Conservation (phyloP, 2,888 invertebrate species). For the Stratiomys singularior region DNA sequence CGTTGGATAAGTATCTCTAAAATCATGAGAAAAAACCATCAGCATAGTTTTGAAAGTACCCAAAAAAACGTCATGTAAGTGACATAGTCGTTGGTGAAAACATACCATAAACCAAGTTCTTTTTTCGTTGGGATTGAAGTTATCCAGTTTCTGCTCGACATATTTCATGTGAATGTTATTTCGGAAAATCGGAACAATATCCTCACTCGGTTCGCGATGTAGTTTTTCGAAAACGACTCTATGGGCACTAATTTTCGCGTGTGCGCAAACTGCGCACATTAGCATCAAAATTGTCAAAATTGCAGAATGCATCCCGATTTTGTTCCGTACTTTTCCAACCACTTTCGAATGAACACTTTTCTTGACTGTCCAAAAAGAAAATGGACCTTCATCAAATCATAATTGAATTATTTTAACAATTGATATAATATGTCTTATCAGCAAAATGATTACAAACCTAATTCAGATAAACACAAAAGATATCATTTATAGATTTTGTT, state of each 20-base stretch:
- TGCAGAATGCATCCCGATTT: background rate
- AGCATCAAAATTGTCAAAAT: background rate
- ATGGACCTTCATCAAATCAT: background rate
- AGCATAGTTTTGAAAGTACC: background rate
- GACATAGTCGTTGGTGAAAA: background rate
- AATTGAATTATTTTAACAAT: too few relatives aligned
- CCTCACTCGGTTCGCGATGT: constrained; percentile 65
- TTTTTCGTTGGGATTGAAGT: constrained; percentile 68
- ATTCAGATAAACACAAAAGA: too few relatives aligned
- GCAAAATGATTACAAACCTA: too few relatives aligned
- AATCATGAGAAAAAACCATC: background rate
- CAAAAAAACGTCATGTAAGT: background rate
- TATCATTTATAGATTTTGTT: too few relatives aligned
- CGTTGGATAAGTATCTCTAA: constrained; percentile 68
- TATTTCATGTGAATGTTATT: constrained; percentile 38
- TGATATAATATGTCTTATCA: too few relatives aligned
- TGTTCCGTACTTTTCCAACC: background rate
- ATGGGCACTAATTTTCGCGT: constrained; percentile 54
- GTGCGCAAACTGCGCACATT: background rate
- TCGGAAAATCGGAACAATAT: constrained; percentile 34
- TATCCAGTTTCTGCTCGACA: constrained; percentile 69
- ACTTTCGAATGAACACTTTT: background rate
- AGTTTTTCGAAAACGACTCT: constrained; percentile 57
- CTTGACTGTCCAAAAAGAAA: background rate
- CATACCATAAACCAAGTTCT: constrained; percentile 68